phyloP scores from a whole-genome alignment of 1,140 invertebrate genomes.

The Hycleus cichorii region DNA sequence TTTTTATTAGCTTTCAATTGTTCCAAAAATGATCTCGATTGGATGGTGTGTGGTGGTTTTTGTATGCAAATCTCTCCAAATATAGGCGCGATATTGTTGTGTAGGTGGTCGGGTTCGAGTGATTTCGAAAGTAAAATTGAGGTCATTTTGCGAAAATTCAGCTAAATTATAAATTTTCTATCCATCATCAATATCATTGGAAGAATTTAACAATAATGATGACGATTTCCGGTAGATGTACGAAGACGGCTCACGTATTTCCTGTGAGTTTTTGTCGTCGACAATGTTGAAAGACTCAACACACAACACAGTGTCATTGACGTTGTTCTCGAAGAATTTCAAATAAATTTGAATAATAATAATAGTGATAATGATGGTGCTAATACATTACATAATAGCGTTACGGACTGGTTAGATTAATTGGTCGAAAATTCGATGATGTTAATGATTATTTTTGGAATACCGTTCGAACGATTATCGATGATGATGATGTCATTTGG shows the following conservation, averaged over 20 bases:
- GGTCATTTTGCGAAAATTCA: too few relatives aligned
- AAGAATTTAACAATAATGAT: too few relatives aligned
- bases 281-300: too few relatives aligned
- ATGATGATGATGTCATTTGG: conserved; percentile 11
- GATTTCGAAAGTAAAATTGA: too few relatives aligned
- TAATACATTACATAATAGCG: conserved; percentile 1
- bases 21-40: too few relatives aligned
- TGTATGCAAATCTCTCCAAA: too few relatives aligned
- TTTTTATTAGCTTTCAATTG: neutral
- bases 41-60: too few relatives aligned
- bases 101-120: too few relatives aligned
- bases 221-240: neutral
- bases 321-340: conserved; percentile 4
- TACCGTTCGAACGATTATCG: neutral
- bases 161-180: too few relatives aligned
- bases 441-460: conserved; percentile 10
- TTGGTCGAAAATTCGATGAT: neutral
- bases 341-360: neutral
- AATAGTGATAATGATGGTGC: too few relatives aligned
- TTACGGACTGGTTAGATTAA: neutral
- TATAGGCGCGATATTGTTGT: too few relatives aligned
- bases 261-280: conserved; percentile 15
- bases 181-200: too few relatives aligned
- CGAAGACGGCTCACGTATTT: conserved; percentile 21
- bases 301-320: conserved; percentile 16